These are phyloP conservation scores for Geococcyx californianus DNA, from an alignment of 2,113 vertebrate genomes.

Conservation along the genomic window DNA sequence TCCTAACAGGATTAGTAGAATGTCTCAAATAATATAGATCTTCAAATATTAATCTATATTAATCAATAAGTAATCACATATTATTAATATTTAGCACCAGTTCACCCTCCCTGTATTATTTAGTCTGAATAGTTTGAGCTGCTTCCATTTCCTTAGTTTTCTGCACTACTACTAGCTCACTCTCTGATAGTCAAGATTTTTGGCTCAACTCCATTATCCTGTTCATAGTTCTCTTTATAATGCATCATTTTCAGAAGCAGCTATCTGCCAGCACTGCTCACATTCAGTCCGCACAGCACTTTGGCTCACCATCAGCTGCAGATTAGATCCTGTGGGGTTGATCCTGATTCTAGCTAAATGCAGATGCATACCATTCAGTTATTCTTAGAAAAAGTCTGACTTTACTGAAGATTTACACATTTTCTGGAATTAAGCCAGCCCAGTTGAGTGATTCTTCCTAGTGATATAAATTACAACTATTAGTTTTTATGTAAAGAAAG, in stretches of 20 bases:
- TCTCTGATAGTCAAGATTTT: background rate
- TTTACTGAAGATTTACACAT: background rate
- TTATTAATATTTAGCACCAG: background rate
- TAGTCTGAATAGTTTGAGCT: background rate
- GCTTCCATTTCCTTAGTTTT: background rate
- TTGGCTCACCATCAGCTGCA: background rate
- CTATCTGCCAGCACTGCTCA: background rate
- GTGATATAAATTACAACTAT: background rate
- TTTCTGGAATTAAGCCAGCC: background rate
- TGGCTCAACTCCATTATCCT: background rate
- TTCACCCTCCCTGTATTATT: background rate
- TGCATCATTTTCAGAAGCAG: background rate
- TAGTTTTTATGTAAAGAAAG: background rate
- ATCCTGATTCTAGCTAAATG: rapidly evolving
- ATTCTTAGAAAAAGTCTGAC: background rate
- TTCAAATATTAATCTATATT: background rate
- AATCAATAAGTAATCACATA: too few relatives aligned
- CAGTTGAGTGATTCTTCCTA: background rate
- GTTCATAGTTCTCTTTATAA: background rate
- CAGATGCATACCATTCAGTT: background rate
- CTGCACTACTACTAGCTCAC: background rate
- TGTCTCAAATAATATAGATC: background rate
- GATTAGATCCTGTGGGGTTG: background rate
- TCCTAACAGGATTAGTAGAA: background rate
- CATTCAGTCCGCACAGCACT: background rate